Evolutionary conservation across 2,888 invertebrate genomes (phyloP).

Genomic region (Vesta saturnalis): DNA sequence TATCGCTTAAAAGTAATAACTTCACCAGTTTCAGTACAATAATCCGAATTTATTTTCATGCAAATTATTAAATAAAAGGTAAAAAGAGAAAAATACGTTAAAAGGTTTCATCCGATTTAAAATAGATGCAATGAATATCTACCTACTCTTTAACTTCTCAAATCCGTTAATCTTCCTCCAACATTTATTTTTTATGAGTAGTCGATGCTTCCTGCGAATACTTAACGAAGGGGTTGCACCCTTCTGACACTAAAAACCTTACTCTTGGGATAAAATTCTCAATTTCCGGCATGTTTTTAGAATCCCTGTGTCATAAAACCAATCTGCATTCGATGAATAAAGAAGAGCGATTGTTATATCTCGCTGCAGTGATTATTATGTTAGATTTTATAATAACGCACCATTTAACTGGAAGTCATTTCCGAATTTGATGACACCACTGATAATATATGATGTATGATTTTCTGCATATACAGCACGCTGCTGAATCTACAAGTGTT

Average conservation of each 20-base stretch:
- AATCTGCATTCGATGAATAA: constrained; percentile 41
- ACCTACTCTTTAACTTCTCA: constrained; percentile 35
- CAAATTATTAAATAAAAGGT: no score
- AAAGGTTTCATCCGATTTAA: neutral
- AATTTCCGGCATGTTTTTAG: constrained; percentile 55
- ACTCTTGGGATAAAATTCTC: constrained; percentile 55
- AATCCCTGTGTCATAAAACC: constrained; percentile 36
- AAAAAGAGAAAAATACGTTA: neutral
- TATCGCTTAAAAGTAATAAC: no score
- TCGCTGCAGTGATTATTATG: constrained; percentile 25
- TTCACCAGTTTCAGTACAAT: no score
- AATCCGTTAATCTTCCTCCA: constrained; percentile 41
- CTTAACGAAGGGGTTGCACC: constrained; percentile 41
- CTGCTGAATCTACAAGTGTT: neutral
- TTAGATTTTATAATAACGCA: constrained; percentile 42
- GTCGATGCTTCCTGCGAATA: constrained; percentile 33
- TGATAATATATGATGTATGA: constrained; percentile 43
- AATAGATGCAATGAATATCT: constrained; percentile 20
- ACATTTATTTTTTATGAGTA: constrained; percentile 44
- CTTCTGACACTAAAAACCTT: constrained; percentile 51
- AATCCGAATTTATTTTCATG: no score
- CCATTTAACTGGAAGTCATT: constrained; percentile 45
- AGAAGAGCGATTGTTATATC: constrained; percentile 27
- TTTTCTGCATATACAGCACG: constrained; percentile 9
- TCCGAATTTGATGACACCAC: constrained; percentile 43